Evolutionary conservation across 2,113 vertebrate genomes (phyloP).

Genomic region (Pitta sordida): DNA sequence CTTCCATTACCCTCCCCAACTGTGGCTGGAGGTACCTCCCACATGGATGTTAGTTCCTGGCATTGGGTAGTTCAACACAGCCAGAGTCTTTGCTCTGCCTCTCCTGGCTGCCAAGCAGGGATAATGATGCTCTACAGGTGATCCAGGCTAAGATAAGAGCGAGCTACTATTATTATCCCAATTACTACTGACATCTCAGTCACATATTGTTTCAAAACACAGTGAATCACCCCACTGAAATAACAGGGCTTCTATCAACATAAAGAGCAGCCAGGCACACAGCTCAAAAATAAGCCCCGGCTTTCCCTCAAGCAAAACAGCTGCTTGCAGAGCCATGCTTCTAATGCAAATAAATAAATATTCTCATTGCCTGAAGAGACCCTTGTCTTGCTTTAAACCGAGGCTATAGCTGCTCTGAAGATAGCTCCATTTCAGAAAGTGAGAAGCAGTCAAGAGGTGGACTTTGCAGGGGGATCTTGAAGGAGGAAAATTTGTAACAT

Average conservation of each 20-base stretch:
- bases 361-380: background rate
- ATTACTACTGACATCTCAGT: slow-evolving; percentile 29
- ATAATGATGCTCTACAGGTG: slow-evolving; percentile 15
- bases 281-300: background rate
- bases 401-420: background rate
- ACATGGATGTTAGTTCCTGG: background rate
- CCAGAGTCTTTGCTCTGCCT: background rate
- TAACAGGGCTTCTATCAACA: slow-evolving; percentile 46
- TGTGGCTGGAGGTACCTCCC: background rate
- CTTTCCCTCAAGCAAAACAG: slow-evolving; percentile 52
- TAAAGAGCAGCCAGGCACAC: background rate
- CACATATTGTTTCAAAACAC: slow-evolving; percentile 51
- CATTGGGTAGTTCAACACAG: background rate
- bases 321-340: slow-evolving; percentile 14
- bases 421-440: background rate
- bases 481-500: background rate
- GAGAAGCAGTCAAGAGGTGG: background rate
- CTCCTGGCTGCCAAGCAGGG: background rate
- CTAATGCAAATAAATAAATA: slow-evolving; percentile 32
- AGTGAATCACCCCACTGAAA: slow-evolving; percentile 43
- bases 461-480: background rate
- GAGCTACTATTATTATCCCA: slow-evolving; percentile 24
- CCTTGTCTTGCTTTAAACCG: background rate
- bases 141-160: background rate
- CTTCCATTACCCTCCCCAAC: background rate